Evolutionary conservation across 1,140 invertebrate genomes (phyloP), one percentile per base, ranked within the genome.

Genomic region (Eubasilissa regina): DNA sequence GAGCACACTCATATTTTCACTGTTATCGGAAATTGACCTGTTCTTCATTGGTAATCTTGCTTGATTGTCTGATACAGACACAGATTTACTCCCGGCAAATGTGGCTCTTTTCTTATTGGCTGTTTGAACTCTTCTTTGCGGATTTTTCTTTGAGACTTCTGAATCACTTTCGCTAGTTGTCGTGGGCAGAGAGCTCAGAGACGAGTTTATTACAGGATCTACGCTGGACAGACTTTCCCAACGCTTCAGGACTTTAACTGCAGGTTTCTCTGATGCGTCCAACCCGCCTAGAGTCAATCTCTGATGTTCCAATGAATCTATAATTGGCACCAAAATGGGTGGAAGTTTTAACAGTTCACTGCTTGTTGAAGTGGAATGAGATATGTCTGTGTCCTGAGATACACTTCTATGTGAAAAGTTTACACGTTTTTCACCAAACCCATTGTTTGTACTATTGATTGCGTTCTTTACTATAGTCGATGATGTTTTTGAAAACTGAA

Each of bases 311-410:
- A 89, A 85, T 7, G 89, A 88, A 80, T 89, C 89, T 79, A 89
- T 89, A 35, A 93, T 93, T 19, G 93, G 93, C 17, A 92, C 86
- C 80, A 95, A 87, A 85, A 94, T 94, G 13, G 93, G 93, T 45
- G 94, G 94, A 45, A 94, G 85, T 84, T 91, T 88, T 73, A 90
- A 86, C 56, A 90, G 86, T 80, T 92, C 91, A 81, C 88, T 89
- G 79, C 86, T 90, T 7, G 88, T 89, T 15, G 88, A 88, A 47
- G 87, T 90, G 4, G 88, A 89, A 79, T 90, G 88, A 4, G 90
- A 91, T 15, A 85, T 87, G 75, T 92, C 90, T 10, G 90, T 91
- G 44, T 91, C 90, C 84, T 91, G 90, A n/a, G 90, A 91, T 1
- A 86, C 86, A 73, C 89, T 91, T 83, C 90, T 84, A 68, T 87